Evolutionary conservation across 53 echinoderm and acorn worm species (phyloP), one percentile per base, ranked within the genome.

Genomic region (Temnopleurus reevesii): DNA sequence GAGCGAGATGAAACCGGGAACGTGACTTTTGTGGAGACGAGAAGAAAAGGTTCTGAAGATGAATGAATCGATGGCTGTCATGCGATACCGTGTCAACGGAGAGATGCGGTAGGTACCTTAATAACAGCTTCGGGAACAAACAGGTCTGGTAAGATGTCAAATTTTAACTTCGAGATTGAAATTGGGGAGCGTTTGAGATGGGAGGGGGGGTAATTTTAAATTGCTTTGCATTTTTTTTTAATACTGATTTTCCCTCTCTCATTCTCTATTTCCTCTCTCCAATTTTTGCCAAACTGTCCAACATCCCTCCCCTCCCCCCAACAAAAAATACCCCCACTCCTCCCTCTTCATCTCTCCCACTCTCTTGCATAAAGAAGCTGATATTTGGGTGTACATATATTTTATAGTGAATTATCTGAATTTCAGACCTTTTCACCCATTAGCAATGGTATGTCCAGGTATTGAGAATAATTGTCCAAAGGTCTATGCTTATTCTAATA

Each of bases 41-140:
- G 41, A 71, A 43, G 36, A 36, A 71, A 41, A 19, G 41, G 13
- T 36, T 71, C 15, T 71, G 71, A 71, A 71, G 71, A 38, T 71
- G 71, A 71, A 71, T 71, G 71, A 71, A 71, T 38, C 71, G 71
- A 21, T 71, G 71, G 71, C 71, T 71, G 71, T 71, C 71, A 71
- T 71, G 2, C 71, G 71, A 71, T 71, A 71, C n/a, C 71, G 19
- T 71, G 71, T 71, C 36, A 71, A 71, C 41, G 1, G n/a, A 43
- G 71, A 38, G 71, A 21, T 36, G 21, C 19, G 71, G 71, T 21
- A 1, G 8, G 41, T 38, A 38, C n/a, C 71, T 66, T 66, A 66
- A 66, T 66, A 71, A 71, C 41, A n/a, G 43, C 38, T 38, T 71
- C 36, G 36, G 41, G 71, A 43, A 12, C 34, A 63, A 31, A 63